phyloP scores from a whole-genome alignment of 2,113 vertebrate species.

The Steatornis caripensis region DNA sequence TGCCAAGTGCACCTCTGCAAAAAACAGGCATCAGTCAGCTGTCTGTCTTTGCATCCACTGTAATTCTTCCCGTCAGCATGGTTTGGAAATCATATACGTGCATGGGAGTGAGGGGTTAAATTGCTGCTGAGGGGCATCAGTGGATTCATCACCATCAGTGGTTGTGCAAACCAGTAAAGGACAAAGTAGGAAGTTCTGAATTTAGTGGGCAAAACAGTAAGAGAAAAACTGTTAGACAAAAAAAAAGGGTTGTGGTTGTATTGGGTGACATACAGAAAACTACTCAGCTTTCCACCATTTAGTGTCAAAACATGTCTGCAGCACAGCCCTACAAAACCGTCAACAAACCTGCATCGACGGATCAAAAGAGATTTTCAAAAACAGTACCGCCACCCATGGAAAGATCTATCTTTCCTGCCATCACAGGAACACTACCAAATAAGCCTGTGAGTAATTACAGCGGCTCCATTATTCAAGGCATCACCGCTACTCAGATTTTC shows the following conservation, averaged over 20 bases:
- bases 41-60: not conserved
- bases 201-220: not conserved
- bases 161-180: not conserved
- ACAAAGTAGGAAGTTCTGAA: not conserved
- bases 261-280: not conserved
- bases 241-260: too few species aligned
- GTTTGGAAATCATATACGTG: not conserved
- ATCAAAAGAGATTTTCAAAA: not conserved
- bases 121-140: not conserved
- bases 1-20: not conserved
- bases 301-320: not conserved
- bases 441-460: not conserved
- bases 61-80: fast-evolving
- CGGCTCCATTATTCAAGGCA: not conserved
- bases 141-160: not conserved
- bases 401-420: too few species aligned
- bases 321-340: not conserved
- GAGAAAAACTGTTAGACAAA: too few species aligned
- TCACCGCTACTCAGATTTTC: not conserved
- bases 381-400: too few species aligned
- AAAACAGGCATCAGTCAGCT: not conserved
- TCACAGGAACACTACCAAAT: too few species aligned
- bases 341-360: not conserved
- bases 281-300: not conserved
- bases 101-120: not conserved